Conservation (phyloP, 1,140 invertebrate species). For the Dysdera silvatica region DNA sequence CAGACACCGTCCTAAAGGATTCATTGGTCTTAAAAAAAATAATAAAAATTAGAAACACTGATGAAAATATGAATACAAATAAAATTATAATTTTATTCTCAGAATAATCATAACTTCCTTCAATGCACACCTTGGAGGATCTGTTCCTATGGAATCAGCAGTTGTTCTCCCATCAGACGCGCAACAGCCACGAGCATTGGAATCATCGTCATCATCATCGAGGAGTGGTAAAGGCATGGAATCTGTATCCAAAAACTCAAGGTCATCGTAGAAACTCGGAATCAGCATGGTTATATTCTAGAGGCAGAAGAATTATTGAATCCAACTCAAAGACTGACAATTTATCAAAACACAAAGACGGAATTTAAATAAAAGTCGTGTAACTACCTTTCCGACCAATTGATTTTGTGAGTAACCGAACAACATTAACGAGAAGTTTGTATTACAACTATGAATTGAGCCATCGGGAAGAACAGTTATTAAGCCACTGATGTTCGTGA, state of each 20-base stretch:
- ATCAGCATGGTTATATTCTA: constrained; percentile 32
- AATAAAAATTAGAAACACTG: neutral
- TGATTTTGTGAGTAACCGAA: constrained; percentile 56
- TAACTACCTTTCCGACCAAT: constrained; percentile 51
- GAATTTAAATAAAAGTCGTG: neutral
- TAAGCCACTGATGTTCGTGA: constrained; percentile 60
- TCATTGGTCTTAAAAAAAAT: constrained; percentile 15
- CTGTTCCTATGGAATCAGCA: constrained; percentile 21
- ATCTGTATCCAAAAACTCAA: constrained; percentile 33
- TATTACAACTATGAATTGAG: constrained; percentile 57
- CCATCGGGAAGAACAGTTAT: constrained; percentile 55
- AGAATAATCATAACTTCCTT: too few relatives aligned
- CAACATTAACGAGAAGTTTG: constrained; percentile 57
- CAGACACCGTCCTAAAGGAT: constrained; percentile 11
- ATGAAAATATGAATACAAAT: neutral
- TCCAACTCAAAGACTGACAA: neutral
- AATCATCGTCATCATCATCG: constrained; percentile 32
- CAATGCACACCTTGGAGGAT: constrained; percentile 16
- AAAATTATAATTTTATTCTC: neutral
- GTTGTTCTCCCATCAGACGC: constrained; percentile 27
- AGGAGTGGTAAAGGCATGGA: constrained; percentile 27
- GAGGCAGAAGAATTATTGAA: neutral
- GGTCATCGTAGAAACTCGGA: constrained; percentile 34
- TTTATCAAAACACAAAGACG: neutral
- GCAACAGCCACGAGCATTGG: constrained; percentile 11